These are phyloP conservation scores for Oriolus oriolus DNA, from an alignment of 2,113 vertebrate species.

Conservation along the genomic window DNA sequence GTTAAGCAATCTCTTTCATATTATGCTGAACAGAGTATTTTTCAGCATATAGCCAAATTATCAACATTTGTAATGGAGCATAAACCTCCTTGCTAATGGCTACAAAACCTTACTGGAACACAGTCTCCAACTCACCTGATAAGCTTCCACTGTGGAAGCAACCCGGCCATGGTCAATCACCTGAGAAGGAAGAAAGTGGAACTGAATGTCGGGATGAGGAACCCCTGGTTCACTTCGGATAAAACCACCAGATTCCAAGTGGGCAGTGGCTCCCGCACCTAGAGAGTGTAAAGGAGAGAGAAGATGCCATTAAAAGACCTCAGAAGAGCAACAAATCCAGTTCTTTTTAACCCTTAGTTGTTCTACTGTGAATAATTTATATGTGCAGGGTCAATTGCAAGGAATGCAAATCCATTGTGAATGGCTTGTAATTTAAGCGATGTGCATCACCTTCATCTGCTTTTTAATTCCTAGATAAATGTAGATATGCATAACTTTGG, in stretches of 20 bases:
- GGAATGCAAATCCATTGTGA: not conserved
- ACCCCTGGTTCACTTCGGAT: constrained; percentile 84
- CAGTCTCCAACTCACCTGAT: constrained; percentile 78
- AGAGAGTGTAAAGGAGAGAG: not conserved
- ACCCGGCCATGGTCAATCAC: constrained; percentile 92
- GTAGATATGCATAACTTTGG: not conserved
- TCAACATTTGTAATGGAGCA: not conserved
- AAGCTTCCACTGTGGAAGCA: constrained; percentile 83
- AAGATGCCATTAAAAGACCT: not conserved
- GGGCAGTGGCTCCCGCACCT: constrained; percentile 90
- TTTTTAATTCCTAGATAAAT: not conserved
- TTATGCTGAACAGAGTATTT: not conserved
- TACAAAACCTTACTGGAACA: not conserved
- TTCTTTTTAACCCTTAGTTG: not conserved
- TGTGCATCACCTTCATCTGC: not conserved
- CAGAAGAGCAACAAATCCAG: not conserved
- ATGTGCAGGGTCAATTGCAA: not conserved
- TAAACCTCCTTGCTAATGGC: not conserved
- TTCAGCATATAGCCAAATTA: not conserved
- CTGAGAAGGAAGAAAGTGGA: constrained; percentile 94
- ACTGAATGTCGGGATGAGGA: constrained; percentile 91
- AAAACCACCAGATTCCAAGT: constrained; percentile 94
- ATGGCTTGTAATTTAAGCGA: not conserved
- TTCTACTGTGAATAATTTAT: not conserved
- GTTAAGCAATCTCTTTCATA: not conserved